phyloP scores from a whole-genome alignment of 2,113 vertebrate genomes.

The Jacana jacana region DNA sequence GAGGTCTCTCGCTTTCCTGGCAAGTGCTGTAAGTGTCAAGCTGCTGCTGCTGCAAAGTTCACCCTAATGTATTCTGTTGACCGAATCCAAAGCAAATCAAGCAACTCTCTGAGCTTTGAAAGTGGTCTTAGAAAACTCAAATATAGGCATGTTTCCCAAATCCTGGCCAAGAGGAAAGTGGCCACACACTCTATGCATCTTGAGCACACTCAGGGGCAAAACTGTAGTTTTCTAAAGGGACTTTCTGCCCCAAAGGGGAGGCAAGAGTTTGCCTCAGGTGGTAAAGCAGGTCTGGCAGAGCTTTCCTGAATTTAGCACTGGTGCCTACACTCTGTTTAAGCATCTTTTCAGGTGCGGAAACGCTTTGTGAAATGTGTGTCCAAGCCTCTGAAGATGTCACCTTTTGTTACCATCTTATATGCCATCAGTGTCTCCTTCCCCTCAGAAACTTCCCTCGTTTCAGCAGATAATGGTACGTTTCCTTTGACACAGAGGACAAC shows the following conservation, averaged over 20 bases:
- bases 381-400: background rate
- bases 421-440: background rate
- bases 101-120: background rate
- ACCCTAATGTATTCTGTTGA: background rate
- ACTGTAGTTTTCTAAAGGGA: background rate
- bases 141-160: background rate
- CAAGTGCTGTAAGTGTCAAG: background rate
- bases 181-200: background rate
- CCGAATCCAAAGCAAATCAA: background rate
- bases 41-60: background rate
- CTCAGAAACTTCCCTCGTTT: background rate
- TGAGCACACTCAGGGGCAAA: background rate
- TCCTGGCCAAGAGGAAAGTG: background rate
- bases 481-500: background rate
- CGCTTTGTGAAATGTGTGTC: background rate
- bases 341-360: background rate
- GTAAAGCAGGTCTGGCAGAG: background rate
- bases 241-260: background rate
- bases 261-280: background rate
- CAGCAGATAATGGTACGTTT: background rate
- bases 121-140: background rate
- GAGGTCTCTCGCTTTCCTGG: background rate
- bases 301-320: background rate
- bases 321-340: background rate
- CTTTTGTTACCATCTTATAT: background rate